phyloP scores from a whole-genome alignment of 1,140 invertebrate genomes.

The Myzus persicae region DNA sequence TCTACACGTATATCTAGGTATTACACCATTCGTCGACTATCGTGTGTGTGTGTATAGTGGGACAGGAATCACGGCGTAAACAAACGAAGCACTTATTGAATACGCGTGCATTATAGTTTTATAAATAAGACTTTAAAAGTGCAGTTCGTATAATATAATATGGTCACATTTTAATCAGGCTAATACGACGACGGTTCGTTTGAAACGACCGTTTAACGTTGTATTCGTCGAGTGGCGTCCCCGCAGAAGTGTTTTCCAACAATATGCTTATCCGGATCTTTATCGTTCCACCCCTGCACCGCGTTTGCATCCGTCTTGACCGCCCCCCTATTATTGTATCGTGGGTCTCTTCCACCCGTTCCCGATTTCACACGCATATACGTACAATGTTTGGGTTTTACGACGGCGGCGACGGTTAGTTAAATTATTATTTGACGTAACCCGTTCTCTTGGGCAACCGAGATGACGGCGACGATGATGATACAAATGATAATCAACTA shows the following conservation, averaged over 20 bases:
- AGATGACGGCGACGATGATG: neutral
- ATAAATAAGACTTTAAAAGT: neutral
- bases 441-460: neutral
- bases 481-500: slow-evolving; percentile 28
- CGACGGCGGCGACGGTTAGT: neutral
- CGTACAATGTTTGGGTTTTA: slow-evolving; percentile 34
- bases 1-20: too few species aligned
- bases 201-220: neutral
- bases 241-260: neutral
- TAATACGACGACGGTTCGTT: neutral
- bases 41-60: too few species aligned
- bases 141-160: neutral
- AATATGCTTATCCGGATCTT: neutral
- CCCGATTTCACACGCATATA: neutral
- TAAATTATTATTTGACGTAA: slow-evolving; percentile 29
- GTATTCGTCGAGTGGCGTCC: neutral
- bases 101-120: neutral
- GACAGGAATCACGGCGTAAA: too few species aligned
- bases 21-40: neutral
- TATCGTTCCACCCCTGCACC: neutral
- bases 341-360: neutral
- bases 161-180: neutral
- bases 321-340: neutral
- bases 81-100: neutral
- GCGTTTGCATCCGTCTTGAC: neutral